A percentile compares a stretch with the other conserved stretches of the same genome.
Evolutionary conservation across 2,888 invertebrate species (phyloP).

Genomic region (Macrosoma leucophasiata): DNA sequence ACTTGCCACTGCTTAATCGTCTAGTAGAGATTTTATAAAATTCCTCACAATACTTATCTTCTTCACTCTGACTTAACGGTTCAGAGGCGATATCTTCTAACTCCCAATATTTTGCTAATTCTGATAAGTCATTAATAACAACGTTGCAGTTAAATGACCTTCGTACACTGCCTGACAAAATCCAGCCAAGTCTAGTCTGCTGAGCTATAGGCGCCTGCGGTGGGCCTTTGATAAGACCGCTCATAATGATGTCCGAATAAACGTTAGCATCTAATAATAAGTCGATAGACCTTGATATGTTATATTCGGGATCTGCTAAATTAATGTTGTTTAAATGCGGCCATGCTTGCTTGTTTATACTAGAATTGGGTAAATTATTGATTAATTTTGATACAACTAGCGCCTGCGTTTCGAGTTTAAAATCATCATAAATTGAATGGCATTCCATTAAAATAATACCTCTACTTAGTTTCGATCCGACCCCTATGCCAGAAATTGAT

Average conservation of each 20-base stretch:
- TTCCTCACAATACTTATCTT: conserved; percentile 15
- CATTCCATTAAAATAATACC: conserved; percentile 5
- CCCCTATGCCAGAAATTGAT: conserved; percentile 13
- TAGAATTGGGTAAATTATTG: conserved; percentile 10
- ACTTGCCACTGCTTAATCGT: conserved; percentile 11
- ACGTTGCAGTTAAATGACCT: conserved; percentile 21
- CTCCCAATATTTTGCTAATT: conserved; percentile 19
- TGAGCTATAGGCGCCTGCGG: conserved; percentile 13
- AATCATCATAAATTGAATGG: conserved; percentile 7
- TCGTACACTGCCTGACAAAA: conserved; percentile 10
- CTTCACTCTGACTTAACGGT: background rate
- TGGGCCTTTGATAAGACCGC: conserved; percentile 11
- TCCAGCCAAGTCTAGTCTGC: conserved; percentile 18
- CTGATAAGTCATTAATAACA: conserved; percentile 12
- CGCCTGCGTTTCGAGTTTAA: conserved; percentile 5
- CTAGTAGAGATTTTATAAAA: conserved; percentile 14
- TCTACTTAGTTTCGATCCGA: conserved; percentile 6
- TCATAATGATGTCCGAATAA: conserved; percentile 12
- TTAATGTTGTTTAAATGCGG: conserved; percentile 11
- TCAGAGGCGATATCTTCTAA: conserved; percentile 15
- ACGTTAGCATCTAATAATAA: conserved; percentile 9
- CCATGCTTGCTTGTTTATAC: conserved; percentile 9
- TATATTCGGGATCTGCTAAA: conserved; percentile 10
- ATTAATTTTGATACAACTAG: conserved; percentile 8
- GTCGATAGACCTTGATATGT: conserved; percentile 10